phyloP scores from a whole-genome alignment of 2,113 vertebrate genomes.

The Ctenodactylus gundi region DNA sequence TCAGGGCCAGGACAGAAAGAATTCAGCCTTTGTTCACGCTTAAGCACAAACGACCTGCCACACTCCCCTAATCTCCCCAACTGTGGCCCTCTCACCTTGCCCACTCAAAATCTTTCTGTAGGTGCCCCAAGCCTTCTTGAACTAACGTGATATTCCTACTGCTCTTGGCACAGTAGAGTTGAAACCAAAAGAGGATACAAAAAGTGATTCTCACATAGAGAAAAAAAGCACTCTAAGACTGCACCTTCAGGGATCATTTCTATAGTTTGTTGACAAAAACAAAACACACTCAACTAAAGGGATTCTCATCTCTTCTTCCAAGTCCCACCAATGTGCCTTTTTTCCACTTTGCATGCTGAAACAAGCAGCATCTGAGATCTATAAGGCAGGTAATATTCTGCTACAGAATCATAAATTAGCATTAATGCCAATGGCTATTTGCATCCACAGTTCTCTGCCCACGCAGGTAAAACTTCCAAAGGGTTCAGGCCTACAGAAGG shows the following conservation, averaged over 20 bases:
- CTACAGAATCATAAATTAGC: not conserved
- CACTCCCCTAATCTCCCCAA: not conserved
- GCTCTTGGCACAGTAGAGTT: not conserved
- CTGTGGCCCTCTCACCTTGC: not conserved
- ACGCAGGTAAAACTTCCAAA: not conserved
- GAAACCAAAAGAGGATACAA: not conserved
- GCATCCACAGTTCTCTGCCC: not conserved
- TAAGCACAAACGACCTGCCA: slow-evolving; percentile 12
- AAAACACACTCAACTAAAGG: not conserved
- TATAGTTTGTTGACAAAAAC: too few relatives aligned
- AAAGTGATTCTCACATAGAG: not conserved
- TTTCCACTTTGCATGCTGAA: not conserved
- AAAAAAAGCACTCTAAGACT: too few relatives aligned
- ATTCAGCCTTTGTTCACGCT: slow-evolving; percentile 58
- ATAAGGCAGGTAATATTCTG: not conserved
- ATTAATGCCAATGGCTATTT: not conserved
- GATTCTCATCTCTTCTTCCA: not conserved
- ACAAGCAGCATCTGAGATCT: not conserved
- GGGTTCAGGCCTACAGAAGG: not conserved
- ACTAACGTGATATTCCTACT: not conserved
- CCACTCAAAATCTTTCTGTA: slow-evolving; percentile 36
- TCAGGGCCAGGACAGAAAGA: not conserved
- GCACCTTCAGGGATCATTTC: too few relatives aligned
- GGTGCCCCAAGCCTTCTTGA: not conserved
- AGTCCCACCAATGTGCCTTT: not conserved